Base-by-base conservation (phyloP, 2,113 vertebrate species). In the Alligator mississippiensis region DNA sequence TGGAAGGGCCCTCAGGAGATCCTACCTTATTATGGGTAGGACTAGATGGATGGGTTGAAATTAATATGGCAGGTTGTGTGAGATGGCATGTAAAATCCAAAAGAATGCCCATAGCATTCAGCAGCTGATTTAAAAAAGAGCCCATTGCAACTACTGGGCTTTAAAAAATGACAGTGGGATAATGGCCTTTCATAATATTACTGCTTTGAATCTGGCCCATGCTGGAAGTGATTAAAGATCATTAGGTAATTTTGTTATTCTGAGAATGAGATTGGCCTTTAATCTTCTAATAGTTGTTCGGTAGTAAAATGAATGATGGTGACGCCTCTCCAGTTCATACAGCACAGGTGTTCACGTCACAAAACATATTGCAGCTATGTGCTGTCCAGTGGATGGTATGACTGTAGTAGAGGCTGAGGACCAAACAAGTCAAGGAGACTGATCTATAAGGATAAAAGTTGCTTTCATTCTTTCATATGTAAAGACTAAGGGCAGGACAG, bases 111-210 rank as follows among this genome's bases (percentile, higher is more conserved):
- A 10, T n/a, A 28, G 0, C 55, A 24, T 58, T 87, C 54, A 57
- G 24, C 27, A 38, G 34, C 58, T 60, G 12, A 25, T 89, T 87
- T 93, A 80, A 54, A 93, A 82, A 79, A 77, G 90, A 93, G 74
- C 55, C 86, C 88, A 15, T 38, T 13, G 64, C 58, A 58, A 59
- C 75, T 68, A 1, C 59, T 72, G 86, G 57, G 34, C 21, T 87
- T 87, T 74, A 70, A 87, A 87, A 82, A 47, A 22, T 64, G 55
- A 74, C 93, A 6, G 22, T 54, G 88, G 77, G 66, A 77, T 21
- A 6, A 59, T 64, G 87, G 82, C 88, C 78, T 62, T 1, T 59
- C 34, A 21, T 92, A 80, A 80, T 70, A 27, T 87, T 5, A 21
- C 77, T 92, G 75, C 18, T 84, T 93, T 81, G 64, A 87, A 61